phyloP scores from a whole-genome alignment of 2,113 vertebrate genomes.

The Prionailurus viverrinus region DNA sequence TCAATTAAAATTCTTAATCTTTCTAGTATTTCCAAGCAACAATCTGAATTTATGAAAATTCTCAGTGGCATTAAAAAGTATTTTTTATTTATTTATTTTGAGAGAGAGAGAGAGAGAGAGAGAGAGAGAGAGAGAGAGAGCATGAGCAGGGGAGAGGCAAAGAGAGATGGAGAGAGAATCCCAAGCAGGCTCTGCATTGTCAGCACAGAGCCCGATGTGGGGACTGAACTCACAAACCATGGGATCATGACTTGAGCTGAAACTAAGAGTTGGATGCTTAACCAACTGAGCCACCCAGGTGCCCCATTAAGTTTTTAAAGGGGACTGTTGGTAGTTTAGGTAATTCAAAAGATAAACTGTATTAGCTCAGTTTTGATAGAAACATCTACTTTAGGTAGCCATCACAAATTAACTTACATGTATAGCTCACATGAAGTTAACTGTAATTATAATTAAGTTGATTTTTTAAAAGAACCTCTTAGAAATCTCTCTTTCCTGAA shows the following conservation, averaged over 20 bases:
- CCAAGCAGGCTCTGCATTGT: too few species aligned
- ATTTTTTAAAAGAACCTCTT: conserved; percentile 54
- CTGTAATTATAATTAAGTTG: conserved; percentile 49
- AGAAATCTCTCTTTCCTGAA: conserved; percentile 36
- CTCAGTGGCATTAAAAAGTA: background rate
- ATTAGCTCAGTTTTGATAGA: conserved; percentile 34
- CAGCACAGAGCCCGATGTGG: too few species aligned
- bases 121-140: too few species aligned
- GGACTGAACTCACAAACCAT: too few species aligned
- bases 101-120: too few species aligned
- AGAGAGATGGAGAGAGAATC: too few species aligned
- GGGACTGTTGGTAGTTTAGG: background rate
- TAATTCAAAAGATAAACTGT: conserved; percentile 5
- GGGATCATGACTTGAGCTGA: too few species aligned
- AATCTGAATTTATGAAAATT: background rate
- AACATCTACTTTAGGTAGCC: conserved; percentile 6
- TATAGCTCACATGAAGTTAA: background rate
- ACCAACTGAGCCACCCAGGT: too few species aligned
- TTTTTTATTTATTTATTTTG: background rate
- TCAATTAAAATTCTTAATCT: conserved; percentile 33
- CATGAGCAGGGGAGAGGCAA: too few species aligned
- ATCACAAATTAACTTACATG: conserved; percentile 54
- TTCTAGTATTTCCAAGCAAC: conserved; percentile 19
- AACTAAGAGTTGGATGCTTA: too few species aligned
- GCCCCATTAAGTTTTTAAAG: background rate